Evolutionary conservation across 2,113 vertebrate species (phyloP).

Genomic region (Aptenodytes forsteri): DNA sequence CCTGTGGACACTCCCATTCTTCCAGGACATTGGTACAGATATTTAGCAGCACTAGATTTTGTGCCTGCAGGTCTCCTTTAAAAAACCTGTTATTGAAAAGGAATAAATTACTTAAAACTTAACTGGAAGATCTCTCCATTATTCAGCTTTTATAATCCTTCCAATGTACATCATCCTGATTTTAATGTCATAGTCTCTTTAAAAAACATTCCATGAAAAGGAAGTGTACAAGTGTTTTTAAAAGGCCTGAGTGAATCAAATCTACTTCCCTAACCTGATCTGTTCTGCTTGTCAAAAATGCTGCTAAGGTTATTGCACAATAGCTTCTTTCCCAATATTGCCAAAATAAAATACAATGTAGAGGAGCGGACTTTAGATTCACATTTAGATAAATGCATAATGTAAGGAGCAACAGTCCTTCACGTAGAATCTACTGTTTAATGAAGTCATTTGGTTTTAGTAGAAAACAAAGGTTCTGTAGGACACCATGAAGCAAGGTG

Average conservation of each 20-base stretch:
- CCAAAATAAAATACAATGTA: background rate
- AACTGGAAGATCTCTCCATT: background rate
- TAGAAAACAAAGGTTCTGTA: background rate
- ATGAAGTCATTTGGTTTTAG: background rate
- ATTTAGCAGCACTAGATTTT: background rate
- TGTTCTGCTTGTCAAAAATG: background rate
- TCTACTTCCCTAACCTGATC: background rate
- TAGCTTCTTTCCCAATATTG: background rate
- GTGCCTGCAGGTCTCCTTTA: background rate
- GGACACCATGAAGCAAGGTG: background rate
- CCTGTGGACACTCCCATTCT: background rate
- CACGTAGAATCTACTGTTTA: background rate
- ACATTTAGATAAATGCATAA: background rate
- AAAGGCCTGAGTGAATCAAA: background rate
- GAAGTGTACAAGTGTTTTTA: background rate
- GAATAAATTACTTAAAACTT: background rate
- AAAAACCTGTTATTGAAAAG: background rate
- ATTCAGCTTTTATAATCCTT: background rate
- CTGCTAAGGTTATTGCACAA: background rate
- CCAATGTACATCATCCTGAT: background rate
- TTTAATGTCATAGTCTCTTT: background rate
- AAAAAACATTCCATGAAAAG: background rate
- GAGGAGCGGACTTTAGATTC: background rate
- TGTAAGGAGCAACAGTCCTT: background rate
- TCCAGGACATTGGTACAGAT: background rate